These are phyloP conservation scores for Pantala flavescens DNA, from an alignment of 1,140 invertebrate species.

Conservation along the genomic window DNA sequence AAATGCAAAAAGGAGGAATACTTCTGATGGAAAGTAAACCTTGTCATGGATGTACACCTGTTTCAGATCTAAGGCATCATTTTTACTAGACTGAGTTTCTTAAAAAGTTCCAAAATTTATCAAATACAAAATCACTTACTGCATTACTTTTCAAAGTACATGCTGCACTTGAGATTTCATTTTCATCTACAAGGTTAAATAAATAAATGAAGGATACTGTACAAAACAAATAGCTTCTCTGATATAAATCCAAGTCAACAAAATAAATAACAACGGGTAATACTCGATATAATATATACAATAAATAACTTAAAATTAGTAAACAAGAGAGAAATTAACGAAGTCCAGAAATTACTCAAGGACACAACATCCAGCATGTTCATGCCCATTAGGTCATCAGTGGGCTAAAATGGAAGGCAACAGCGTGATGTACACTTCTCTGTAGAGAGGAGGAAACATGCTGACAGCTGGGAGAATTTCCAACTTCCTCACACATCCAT, in stretches of 20 bases:
- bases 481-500: neutral
- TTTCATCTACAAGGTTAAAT: neutral
- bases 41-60: neutral
- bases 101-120: constrained; percentile 5
- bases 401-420: neutral
- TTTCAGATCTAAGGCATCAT: neutral
- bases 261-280: neutral
- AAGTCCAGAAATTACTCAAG: neutral
- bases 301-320: neutral
- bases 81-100: neutral
- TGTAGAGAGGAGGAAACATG: neutral
- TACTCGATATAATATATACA: neutral
- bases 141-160: neutral
- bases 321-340: neutral
- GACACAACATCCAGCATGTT: constrained; percentile 1
- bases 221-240: neutral
- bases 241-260: neutral
- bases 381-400: neutral
- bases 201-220: neutral
- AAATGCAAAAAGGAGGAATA: neutral
- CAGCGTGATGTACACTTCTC: constrained; percentile 4
- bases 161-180: neutral
- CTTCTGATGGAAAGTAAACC: neutral
- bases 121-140: constrained; percentile 2
- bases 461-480: neutral